A percentile compares a stretch with the other conserved stretches of the same genome.
phyloP scores from a whole-genome alignment of 2,113 vertebrate species.

The Scortum barcoo region DNA sequence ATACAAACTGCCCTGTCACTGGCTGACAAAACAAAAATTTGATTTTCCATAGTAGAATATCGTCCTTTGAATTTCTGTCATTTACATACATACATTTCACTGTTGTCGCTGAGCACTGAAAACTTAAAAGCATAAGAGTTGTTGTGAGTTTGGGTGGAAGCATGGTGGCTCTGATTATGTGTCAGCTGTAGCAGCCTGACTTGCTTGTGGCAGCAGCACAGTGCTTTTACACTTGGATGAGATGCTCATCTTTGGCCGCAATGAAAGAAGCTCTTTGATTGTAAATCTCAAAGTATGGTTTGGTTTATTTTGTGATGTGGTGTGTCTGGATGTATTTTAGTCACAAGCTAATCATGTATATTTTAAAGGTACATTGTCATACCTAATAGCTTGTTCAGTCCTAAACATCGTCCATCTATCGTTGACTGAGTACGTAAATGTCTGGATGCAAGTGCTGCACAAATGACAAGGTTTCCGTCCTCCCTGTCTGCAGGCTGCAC shows the following conservation, averaged over 20 bases:
- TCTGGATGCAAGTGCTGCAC: neutral
- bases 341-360: neutral
- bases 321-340: neutral
- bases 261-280: conserved; percentile 35
- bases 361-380: neutral
- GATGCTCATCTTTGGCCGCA: neutral
- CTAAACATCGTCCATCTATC: neutral
- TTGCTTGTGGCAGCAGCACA: neutral
- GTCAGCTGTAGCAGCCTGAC: conserved; percentile 1
- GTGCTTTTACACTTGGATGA: neutral
- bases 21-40: neutral
- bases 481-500: conserved; percentile 85
- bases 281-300: neutral
- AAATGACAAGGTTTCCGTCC: neutral
- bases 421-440: neutral
- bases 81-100: neutral
- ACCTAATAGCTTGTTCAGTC: neutral
- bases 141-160: neutral
- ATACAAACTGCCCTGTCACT: neutral
- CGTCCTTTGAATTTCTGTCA: neutral
- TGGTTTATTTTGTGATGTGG: neutral
- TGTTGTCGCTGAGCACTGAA: neutral
- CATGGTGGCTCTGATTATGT: conserved; percentile 21
- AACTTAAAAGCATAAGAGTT: neutral
- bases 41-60: neutral